Conservation (phyloP, 2,797 vertebrate genomes). For the Rhinogobio ventralis region DNA sequence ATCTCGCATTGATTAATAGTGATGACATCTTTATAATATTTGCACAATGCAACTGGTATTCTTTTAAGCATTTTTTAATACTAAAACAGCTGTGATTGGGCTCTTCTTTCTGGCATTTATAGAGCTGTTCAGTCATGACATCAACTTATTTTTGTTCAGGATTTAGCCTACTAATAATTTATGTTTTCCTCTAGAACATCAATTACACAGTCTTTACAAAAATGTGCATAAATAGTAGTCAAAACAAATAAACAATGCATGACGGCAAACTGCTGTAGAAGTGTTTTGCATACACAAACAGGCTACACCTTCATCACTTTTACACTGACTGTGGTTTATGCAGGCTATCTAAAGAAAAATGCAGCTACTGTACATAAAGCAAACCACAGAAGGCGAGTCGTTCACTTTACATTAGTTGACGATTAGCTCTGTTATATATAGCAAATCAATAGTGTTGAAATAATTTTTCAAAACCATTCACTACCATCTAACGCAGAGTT, state of each 20-base stretch:
- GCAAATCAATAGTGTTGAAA: neutral
- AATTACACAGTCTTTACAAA: too few relatives aligned
- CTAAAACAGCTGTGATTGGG: too few relatives aligned
- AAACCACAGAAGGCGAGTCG: neutral
- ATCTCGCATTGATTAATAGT: neutral
- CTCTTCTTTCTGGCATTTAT: too few relatives aligned
- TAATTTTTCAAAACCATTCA: neutral
- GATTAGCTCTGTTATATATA: neutral
- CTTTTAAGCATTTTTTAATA: too few relatives aligned
- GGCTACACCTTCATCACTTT: neutral
- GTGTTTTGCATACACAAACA: neutral
- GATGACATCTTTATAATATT: too few relatives aligned
- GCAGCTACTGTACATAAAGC: neutral
- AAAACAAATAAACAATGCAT: neutral
- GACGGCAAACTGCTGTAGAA: neutral
- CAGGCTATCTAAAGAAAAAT: neutral
- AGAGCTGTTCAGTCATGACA: too few relatives aligned
- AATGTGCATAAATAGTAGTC: neutral
- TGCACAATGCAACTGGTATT: too few relatives aligned
- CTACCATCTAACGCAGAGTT: neutral
- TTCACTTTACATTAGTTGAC: neutral
- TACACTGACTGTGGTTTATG: neutral
- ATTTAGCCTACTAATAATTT: too few relatives aligned
- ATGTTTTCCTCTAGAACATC: too few relatives aligned
- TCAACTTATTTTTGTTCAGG: too few relatives aligned